A percentile compares a stretch with the other conserved stretches of the same genome.
Evolutionary conservation across 2,113 vertebrate species (phyloP).

Genomic region (Pelecanoides urinatrix): DNA sequence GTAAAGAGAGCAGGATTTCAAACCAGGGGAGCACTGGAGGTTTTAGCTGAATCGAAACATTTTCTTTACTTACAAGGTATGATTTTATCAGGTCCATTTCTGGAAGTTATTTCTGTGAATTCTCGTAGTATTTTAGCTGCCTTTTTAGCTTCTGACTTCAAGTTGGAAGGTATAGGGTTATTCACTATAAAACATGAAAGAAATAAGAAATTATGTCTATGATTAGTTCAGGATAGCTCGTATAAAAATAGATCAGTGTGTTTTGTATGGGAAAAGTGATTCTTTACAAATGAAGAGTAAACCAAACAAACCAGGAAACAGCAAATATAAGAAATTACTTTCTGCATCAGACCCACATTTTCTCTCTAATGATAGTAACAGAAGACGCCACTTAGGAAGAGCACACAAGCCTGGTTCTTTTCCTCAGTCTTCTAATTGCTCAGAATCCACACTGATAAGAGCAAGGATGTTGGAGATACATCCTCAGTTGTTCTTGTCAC

Average conservation of each 20-base stretch:
- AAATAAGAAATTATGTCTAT: background rate
- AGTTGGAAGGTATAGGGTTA: conserved; percentile 92
- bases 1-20: background rate
- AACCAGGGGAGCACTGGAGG: background rate
- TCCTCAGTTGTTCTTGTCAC: background rate
- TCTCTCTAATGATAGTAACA: background rate
- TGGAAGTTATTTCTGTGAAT: conserved; percentile 92
- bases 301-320: background rate
- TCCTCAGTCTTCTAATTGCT: background rate
- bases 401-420: background rate
- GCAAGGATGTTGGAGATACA: background rate
- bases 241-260: background rate
- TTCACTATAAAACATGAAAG: conserved; percentile 82
- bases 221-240: background rate
- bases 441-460: background rate
- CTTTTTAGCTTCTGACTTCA: conserved; percentile 95
- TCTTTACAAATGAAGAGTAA: background rate
- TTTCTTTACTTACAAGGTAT: conserved; percentile 82
- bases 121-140: conserved; percentile 94
- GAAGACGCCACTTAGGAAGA: background rate
- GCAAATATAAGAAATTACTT: background rate
- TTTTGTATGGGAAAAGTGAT: background rate
- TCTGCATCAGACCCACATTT: background rate
- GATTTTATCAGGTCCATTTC: conserved; percentile 92
- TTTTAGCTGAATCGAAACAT: background rate